Conservation (phyloP, 37 sponge, comb jelly and placozoan genomes). For the Hormiphora californensis region DNA sequence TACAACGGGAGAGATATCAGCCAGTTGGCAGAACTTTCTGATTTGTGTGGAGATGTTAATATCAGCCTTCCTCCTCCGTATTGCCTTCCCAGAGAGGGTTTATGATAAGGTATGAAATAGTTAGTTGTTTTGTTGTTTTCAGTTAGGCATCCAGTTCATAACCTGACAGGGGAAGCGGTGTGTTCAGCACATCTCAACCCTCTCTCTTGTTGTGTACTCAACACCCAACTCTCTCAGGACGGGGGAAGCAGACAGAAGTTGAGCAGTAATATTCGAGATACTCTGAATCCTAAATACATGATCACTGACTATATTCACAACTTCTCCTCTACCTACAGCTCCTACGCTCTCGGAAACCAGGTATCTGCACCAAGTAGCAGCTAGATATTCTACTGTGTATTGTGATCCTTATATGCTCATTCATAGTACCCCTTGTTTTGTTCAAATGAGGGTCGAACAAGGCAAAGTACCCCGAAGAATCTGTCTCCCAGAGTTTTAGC, state of each 20-base stretch:
- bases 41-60: constrained; percentile 94
- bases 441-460: too few relatives aligned
- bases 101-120: constrained; percentile 73
- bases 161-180: too few relatives aligned
- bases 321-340: constrained; percentile 87
- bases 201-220: too few relatives aligned
- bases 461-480: too few relatives aligned
- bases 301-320: constrained; percentile 94
- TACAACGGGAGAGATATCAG: constrained; percentile 65
- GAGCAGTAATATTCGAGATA: constrained; percentile 74
- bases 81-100: constrained; percentile 79
- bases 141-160: too few relatives aligned
- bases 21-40: constrained; percentile 80
- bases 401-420: too few relatives aligned
- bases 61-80: constrained; percentile 76
- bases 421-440: too few relatives aligned
- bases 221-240: constrained; percentile 61
- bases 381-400: too few relatives aligned
- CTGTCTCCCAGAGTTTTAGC: too few relatives aligned
- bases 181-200: too few relatives aligned
- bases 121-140: too few relatives aligned
- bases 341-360: constrained; percentile 66
- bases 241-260: constrained; percentile 72
- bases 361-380: neutral
- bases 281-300: constrained; percentile 89